A percentile compares a stretch with the other conserved stretches of the same genome.
phyloP scores from a whole-genome alignment of 2,888 invertebrate genomes.

The Pyralis farinalis region DNA sequence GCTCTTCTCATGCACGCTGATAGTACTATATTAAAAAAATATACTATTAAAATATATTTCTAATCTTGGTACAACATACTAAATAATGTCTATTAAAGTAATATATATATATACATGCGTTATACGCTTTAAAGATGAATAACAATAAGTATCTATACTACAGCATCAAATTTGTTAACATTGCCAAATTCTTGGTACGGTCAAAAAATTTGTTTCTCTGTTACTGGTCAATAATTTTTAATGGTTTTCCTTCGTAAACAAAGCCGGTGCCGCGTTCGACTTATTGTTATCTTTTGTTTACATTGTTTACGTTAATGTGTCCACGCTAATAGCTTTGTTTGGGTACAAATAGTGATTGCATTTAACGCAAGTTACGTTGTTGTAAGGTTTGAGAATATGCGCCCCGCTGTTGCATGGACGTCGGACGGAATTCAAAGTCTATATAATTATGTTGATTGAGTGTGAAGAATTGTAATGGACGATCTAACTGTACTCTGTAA shows the following conservation, averaged over 20 bases:
- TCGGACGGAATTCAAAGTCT: constrained; percentile 6
- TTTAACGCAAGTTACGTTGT: constrained; percentile 52
- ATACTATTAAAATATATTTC: no score
- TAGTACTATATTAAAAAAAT: no score
- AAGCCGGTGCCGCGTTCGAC: constrained; percentile 41
- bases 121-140: no score
- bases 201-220: constrained; percentile 40
- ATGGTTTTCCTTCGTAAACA: constrained; percentile 69
- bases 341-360: constrained; percentile 59
- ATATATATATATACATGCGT: no score
- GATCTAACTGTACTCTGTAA: not conserved
- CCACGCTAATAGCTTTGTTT: constrained; percentile 54
- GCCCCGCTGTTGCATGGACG: constrained; percentile 33
- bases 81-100: no score
- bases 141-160: no score
- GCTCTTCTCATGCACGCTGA: no score
- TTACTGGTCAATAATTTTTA: constrained; percentile 59
- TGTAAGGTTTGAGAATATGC: constrained; percentile 23
- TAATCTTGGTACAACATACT: no score
- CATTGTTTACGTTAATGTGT: constrained; percentile 62
- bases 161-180: not conserved
- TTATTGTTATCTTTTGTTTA: constrained; percentile 42
- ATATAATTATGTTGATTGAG: constrained; percentile 13
- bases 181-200: constrained; percentile 47
- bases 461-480: constrained; percentile 13